Base-by-base conservation (phyloP, 2,797 vertebrate species). In the Lemur catta region DNA sequence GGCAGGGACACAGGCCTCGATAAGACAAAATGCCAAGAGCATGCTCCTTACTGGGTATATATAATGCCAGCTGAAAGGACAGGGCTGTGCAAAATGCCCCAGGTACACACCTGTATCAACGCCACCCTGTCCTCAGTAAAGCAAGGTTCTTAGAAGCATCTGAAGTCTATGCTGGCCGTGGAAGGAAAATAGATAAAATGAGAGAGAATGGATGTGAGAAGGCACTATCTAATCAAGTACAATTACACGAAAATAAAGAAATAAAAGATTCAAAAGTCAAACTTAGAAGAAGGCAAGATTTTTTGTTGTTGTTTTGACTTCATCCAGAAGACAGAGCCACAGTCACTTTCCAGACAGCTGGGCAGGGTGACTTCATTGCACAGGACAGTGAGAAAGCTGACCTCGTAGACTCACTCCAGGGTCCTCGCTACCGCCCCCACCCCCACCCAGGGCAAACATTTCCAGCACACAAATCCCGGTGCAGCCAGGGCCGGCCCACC, bases 321-420 rank as follows among this genome's bases (percentile, higher is more conserved):
- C n/a, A n/a, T 50, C 10, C 33, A 22, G 57, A 92, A 88, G 65
- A 57, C 26, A 48, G 35, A 61, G 6, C 48, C n/a, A 79, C 2
- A 11, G 57, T 93, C 65, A 55, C 43, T 4, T 4, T 50, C 57
- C 65, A 69, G 93, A 30, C 79, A 93, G 52, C 55, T 78, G 74
- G 61, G 9, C 9, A 10, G 7, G 65, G 35, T 94, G 88, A 97
- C 61, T 41, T 6, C 2, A 93, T 6, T 81, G 35, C 13, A 35
- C 24, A 59, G 76, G 82, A 91, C 35, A 82, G 74, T 4, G 14
- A 74, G 94, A 65, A 96, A 84, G 35, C 30, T 76, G 79, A 50
- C 91, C 61, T 84, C 92, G 94, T 22, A 67, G 57, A 24, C 20
- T 78, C 93, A 88, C 80, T 28, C 22, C 2, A 13, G 85, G n/a